Base-by-base conservation (phyloP, 1,140 invertebrate genomes). In the Drosophila malerkotliana region DNA sequence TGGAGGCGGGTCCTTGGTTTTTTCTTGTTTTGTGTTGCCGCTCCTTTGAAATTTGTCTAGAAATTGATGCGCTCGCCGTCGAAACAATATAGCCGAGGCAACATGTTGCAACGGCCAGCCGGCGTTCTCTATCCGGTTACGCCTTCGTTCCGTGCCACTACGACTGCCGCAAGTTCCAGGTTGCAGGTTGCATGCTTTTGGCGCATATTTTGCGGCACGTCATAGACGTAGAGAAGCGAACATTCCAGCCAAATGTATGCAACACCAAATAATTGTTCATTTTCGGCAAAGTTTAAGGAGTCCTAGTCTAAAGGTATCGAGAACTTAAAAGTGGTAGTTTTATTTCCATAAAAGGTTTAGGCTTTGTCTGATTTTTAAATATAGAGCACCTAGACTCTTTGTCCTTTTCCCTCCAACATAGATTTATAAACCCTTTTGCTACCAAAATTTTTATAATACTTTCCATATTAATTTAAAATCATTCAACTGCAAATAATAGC, bases 51-150 rank as follows among this genome's bases (percentile, higher is more conserved):
- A 83, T 71, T 89, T 88, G 77, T 68, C 73, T 72, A 78, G 80
- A 88, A 84, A 87, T 87, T 87, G 82, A 85, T 85, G 81, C 82
- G 77, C 74, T 45, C 51, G 59, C 44, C 61, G 63, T 77, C 60
- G 63, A 80, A 80, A 80, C 80, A 84, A 83, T 83, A 84, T 63
- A 76, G 53, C 52, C 71, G 63, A 62, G 80, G 80, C 83, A 82
- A 88, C 83, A 88, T 88, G 83, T 88, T 88, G 83, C 72, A 74
- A 87, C 15, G 28, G 54, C 58, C 57, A 51, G 55, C 52, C 73
- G 56, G 44, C 44, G 4, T 14, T 8, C 59, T 21, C 54, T n/a
- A 15, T 12, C 14, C 14, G 28, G 18, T 28, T 5, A 41, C n/a
- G 9, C 37, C 8, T 34, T 21, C 3, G 12, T 15, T 14, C 15